phyloP scores from a whole-genome alignment of 2,797 vertebrate genomes.

The Otolemur crassicaudatus region DNA sequence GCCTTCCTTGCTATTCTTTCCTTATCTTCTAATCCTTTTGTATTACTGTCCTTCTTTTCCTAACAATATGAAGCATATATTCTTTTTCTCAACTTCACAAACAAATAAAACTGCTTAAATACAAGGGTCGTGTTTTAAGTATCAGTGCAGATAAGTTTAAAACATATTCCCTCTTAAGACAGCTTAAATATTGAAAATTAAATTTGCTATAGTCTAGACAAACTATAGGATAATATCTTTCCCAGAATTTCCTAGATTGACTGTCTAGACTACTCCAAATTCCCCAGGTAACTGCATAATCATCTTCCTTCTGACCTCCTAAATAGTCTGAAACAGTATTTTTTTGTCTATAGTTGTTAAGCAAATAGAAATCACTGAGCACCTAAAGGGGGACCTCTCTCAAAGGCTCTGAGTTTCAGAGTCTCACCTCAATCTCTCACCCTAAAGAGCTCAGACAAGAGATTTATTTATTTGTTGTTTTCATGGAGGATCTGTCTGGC shows the following conservation, averaged over 20 bases:
- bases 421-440: not conserved
- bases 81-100: constrained; percentile 25
- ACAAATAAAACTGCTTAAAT: constrained; percentile 38
- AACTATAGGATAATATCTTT: constrained; percentile 77
- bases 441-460: not conserved
- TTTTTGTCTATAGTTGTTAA: constrained; percentile 19
- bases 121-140: constrained; percentile 37
- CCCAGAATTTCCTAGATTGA: constrained; percentile 79
- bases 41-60: constrained; percentile 6
- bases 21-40: not conserved
- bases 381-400: constrained; percentile 14
- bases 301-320: constrained; percentile 59
- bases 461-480: not conserved
- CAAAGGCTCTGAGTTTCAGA: not conserved
- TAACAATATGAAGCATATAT: not conserved
- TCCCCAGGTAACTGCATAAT: constrained; percentile 67
- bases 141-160: constrained; percentile 63
- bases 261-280: constrained; percentile 76
- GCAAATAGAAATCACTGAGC: constrained; percentile 38
- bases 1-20: not conserved
- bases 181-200: constrained; percentile 71
- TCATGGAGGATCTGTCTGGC: not conserved
- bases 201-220: constrained; percentile 76
- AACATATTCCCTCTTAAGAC: constrained; percentile 65
- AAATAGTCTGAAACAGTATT: constrained; percentile 45